Evolutionary conservation across 2,888 invertebrate genomes (phyloP).

Genomic region (Brenthis ino): DNA sequence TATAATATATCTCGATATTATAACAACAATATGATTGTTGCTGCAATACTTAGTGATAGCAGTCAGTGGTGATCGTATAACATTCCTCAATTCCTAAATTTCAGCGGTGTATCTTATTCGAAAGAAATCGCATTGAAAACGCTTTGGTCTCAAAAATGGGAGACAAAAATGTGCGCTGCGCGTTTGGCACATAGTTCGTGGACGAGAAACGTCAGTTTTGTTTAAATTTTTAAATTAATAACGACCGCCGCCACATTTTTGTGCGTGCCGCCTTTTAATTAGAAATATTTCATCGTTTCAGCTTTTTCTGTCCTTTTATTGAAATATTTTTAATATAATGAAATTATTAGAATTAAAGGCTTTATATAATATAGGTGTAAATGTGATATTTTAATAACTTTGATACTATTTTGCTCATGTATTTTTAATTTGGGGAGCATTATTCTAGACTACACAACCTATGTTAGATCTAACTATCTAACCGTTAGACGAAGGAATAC

Average conservation of each 20-base stretch:
- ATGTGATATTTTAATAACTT: no score
- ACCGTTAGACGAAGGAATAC: no score
- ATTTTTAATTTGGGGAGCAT: no score
- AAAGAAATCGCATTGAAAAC: slow-evolving; percentile 27
- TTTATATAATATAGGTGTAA: slow-evolving; percentile 1
- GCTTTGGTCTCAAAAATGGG: slow-evolving; percentile 53
- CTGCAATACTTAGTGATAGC: not conserved
- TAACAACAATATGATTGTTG: not conserved
- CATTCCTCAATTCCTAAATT: slow-evolving; percentile 16
- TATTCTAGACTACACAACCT: no score
- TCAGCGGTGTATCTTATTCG: slow-evolving; percentile 14
- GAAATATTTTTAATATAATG: slow-evolving; percentile 36
- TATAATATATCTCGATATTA: no score
- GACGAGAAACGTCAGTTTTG: slow-evolving; percentile 76
- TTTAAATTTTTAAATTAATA: slow-evolving; percentile 80
- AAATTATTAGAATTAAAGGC: slow-evolving; percentile 5
- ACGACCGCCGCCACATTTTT: slow-evolving; percentile 62
- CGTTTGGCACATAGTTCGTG: slow-evolving; percentile 70
- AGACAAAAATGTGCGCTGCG: slow-evolving; percentile 64
- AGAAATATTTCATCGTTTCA: slow-evolving; percentile 75
- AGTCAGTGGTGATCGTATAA: slow-evolving; percentile 2
- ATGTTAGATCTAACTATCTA: no score
- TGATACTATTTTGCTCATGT: no score
- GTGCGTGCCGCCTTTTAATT: slow-evolving; percentile 65
- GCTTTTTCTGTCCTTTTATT: slow-evolving; percentile 51